Base-by-base conservation (phyloP, 1,140 invertebrate genomes). In the Sinonovacula constricta region DNA sequence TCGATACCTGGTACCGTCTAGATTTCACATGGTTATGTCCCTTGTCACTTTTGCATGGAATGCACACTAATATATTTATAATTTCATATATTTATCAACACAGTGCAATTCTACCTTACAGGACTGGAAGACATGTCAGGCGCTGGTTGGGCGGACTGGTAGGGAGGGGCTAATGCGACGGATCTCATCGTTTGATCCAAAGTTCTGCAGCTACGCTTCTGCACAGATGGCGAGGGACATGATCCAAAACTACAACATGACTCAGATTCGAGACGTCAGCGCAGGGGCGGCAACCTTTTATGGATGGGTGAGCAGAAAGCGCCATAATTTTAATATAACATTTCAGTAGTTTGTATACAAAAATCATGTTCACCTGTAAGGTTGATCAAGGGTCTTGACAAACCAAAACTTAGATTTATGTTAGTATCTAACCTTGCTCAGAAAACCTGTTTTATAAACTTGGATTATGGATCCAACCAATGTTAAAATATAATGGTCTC, bases 281-380 rank as follows among this genome's bases (percentile, higher is more conserved):
- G 83, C 87, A 18, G 87, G 87, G 2, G 88, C 89, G 0, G 89
- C 88, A 0, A 89, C 88, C 0, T 90, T 90, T 68, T 90, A 83
- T 71, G 86, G 87, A 30, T 90, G 89, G 89, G 89, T 90, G 79
- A 75, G 87, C 10, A 10, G 7, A 45, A 45, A 45, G n/a, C n/a
- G n/a, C n/a, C 59, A 7, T 15, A 30, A 18, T 0, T 65, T 14
- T 33, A 14, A 18, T 15, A 26, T 2, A 30, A 14, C 28, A 30
- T 15, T 4, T 12, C n/a, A 33, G 3, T 24, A 15, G 5, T 24
- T 30, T 49, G 7, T 36, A 18, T 36, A 56, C 30, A 28, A 31
- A 26, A 10, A 14, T n/a, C n/a, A n/a, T n/a, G 2, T 2, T 39
- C 39, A 10, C 2, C 30, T 49, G 15, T 15, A 45, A 71, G 28